Base-by-base conservation (phyloP, 2,888 invertebrate species). In the Drosophila siamana region DNA sequence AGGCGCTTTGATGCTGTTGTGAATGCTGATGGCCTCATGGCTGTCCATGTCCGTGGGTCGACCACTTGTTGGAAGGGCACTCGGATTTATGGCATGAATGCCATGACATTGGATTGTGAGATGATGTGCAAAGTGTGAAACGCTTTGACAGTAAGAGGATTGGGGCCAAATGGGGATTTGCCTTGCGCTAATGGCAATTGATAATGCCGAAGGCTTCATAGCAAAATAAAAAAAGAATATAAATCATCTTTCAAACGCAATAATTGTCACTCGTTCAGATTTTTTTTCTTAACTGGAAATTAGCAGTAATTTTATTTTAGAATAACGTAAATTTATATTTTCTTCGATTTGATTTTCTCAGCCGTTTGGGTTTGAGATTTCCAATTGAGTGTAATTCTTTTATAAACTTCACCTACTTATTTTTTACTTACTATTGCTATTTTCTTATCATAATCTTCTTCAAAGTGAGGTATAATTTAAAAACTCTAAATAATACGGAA, bases 1-100 rank as follows among this genome's bases (percentile, higher is more conserved):
- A 63, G 72, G 66, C 50, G 61, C 83, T 77, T 80, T 86, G 77
- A 86, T 83, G n/a, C n/a, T n/a, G n/a, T n/a, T n/a, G 74, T 66
- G 36, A 33, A 33, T 11, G n/a, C n/a, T n/a, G 64, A 63, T 75
- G 41, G 59, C 61, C 44, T 19, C 44, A 65, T 59, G 44, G 61
- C 65, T 61, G 44, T 40, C 60, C 64, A 50, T 71, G 70, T 54
- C 62, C 66, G 28, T 69, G 50, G 46, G 43, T 33, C 62, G 59
- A 59, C 83, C 76, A 86, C 76, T 85, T 81, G 74, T 81, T 78
- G 68, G 28, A 83, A 71, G 80, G 71, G 63, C 70, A 61, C 41
- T 51, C 33, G 50, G 65, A 61, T 47, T 57, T 52, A 57, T 47
- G 30, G 22, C 13, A 19, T 66, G 55, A 77, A 71, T 74, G 78